phyloP scores from a whole-genome alignment of 2,113 vertebrate genomes.

The Gnathonemus echidnorhynchus region DNA sequence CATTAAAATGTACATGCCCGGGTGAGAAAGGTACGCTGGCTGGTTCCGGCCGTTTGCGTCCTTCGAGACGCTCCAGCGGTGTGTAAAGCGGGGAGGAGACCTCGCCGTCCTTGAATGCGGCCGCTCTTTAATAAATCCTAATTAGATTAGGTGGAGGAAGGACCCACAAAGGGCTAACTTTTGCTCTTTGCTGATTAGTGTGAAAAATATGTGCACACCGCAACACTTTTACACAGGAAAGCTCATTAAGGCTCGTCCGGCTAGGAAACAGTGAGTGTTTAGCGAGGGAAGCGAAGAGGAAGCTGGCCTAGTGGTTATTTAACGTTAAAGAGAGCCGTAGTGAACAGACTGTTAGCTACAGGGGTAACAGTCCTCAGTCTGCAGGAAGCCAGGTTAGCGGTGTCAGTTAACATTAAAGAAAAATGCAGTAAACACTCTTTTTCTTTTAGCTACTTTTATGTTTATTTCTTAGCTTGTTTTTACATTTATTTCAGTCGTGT shows the following conservation, averaged over 20 bases:
- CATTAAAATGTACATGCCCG: neutral
- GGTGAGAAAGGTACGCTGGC: neutral
- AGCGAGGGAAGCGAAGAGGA: neutral
- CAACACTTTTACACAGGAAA: constrained; percentile 38
- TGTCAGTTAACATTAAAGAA: neutral
- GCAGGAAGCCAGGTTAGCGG: too few species aligned
- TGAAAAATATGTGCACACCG: constrained; percentile 42
- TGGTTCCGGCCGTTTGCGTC: neutral
- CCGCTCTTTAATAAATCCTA: constrained; percentile 53
- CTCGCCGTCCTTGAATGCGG: constrained; percentile 46
- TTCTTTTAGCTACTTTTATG: neutral
- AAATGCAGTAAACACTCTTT: neutral
- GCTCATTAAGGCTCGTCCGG: constrained; percentile 45
- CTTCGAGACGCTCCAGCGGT: neutral
- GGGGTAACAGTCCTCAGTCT: too few species aligned
- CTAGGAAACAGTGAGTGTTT: constrained; percentile 20
- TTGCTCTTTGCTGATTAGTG: constrained; percentile 52
- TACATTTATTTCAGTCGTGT: neutral
- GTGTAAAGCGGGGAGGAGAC: constrained; percentile 8
- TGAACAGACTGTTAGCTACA: neutral
- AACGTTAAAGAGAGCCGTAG: neutral
- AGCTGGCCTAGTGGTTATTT: constrained; percentile 3
- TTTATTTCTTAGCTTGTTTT: neutral
- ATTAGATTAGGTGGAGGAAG: constrained; percentile 45
- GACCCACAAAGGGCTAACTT: constrained; percentile 37